Evolutionary conservation across 2,113 vertebrate genomes (phyloP), one percentile per base, ranked within the genome.

Genomic region (Aldabrachelys gigantea): DNA sequence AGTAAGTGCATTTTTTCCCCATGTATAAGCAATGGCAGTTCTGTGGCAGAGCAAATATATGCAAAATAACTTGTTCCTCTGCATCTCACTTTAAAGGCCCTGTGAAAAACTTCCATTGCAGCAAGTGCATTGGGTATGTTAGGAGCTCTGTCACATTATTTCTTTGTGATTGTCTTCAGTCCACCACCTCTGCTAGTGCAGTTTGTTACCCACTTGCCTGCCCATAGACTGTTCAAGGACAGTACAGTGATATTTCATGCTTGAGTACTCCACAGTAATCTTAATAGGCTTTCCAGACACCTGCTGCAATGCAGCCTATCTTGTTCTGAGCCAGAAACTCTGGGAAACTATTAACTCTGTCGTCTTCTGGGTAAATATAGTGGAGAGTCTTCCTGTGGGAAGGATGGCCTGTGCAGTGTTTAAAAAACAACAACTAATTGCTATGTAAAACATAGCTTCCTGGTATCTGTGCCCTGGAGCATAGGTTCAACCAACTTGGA

Each of bases 401-500:
- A 14, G 17, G 12, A 7, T 78, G 80, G 14, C 91, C 24, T 85
- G 27, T n/a, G 10, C 62, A 78, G 44, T 0, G 0, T 56, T 88
- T 25, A 78, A 78, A 78, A 11, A 47, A 44, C 24, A 72, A 41
- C n/a, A 80, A 54, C 24, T 79, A 21, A 84, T 56, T 65, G 84
- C 62, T 62, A 10, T 69, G 87, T 92, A 90, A 94, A 91, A 89
- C 12, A 41, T 35, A 82, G 38, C 44, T 86, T 93, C 47, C 86
- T 95, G 89, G 80, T 53, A 47, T 89, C n/a, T 80, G 38, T 91
- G 88, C n/a, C 88, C 56, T 78, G 81, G 44, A 88, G 87, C 87
- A 88, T 56, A 91, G 35, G 89, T 95, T 96, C 87, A 92, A 35
- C 84, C 86, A 82, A 47, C 96, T 91, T 75, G 69, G 44, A 59